Evolutionary conservation across 2,113 vertebrate genomes (phyloP), one percentile per base, ranked within the genome.

Genomic region (Antechinus stuartii): DNA sequence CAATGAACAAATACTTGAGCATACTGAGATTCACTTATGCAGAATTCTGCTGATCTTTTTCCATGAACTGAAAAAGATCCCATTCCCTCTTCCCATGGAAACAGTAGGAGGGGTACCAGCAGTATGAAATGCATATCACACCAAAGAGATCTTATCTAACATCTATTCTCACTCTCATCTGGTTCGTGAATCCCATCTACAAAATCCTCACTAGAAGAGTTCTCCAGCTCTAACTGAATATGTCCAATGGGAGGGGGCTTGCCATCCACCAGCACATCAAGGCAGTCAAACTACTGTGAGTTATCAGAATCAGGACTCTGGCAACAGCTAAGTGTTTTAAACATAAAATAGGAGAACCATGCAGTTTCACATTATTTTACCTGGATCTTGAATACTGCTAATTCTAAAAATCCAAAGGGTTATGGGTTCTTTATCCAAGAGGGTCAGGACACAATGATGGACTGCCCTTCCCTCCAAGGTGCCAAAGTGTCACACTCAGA

Each of bases 301-400:
- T n/a, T n/a, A 68, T 6, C 14, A 35, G 57, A 61, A 35, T n/a
- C 61, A 76, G 61, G 61, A n/a, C n/a, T 84, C n/a, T 35, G 23
- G n/a, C 16, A 84, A 30, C 2, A 42, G 19, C n/a, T n/a, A 42
- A 84, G 68, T 42, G 16, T 24, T 92, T 76, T 91, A 46, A 84
- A 47, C 46, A 53, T 25, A 91, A 91, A 91, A 93, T 12, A 42
- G 0, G 91, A 84, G 57, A 91, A 54, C 12, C 61, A 84, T 11
- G 91, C 57, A 24, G 19, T 8, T 8, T 42, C n/a, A 19, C n/a
- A 23, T 84, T 10, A 27, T 22, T 96, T 91, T 93, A 52, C 89
- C 49, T 97, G 35, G 89, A n/a, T 90, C 52, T 25, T 89, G 8
- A 95, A 52, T 35, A 90, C 53, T 30, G 92, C 50, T 46, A 95